Evolutionary conservation across 2,797 vertebrate species (phyloP).

Genomic region (Karalla daura): DNA sequence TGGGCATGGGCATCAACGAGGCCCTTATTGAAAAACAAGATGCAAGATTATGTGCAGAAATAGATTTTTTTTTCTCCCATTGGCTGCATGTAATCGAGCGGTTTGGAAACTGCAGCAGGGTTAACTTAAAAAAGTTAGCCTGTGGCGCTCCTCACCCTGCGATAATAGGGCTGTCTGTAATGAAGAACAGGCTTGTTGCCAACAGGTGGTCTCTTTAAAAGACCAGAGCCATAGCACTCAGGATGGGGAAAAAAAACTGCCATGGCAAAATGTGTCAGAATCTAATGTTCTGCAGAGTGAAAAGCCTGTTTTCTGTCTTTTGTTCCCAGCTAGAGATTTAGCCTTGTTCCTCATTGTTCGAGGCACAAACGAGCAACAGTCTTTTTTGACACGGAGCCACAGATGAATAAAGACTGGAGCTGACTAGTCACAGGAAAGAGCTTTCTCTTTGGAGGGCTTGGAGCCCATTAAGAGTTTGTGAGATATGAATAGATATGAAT

Average conservation of each 20-base stretch:
- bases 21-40: slow-evolving; percentile 58
- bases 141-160: slow-evolving; percentile 80
- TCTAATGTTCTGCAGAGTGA: slow-evolving; percentile 99
- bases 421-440: slow-evolving; percentile 96
- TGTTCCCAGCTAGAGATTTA: slow-evolving; percentile 98
- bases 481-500: slow-evolving; percentile 91
- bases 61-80: slow-evolving; percentile 54
- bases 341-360: slow-evolving; percentile 97
- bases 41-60: slow-evolving; percentile 57
- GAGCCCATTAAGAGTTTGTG: slow-evolving; percentile 88
- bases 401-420: slow-evolving; percentile 98
- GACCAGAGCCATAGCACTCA: slow-evolving; percentile 93
- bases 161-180: slow-evolving; percentile 86
- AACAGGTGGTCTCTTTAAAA: slow-evolving; percentile 99
- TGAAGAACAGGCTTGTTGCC: slow-evolving; percentile 89
- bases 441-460: slow-evolving; percentile 88
- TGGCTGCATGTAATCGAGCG: slow-evolving; percentile 46
- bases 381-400: slow-evolving; percentile 99
- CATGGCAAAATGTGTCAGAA: slow-evolving; percentile 96
- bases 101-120: slow-evolving; percentile 78
- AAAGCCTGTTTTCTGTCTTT: slow-evolving; percentile 99
- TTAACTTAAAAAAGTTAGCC: slow-evolving; percentile 87
- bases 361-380: slow-evolving; percentile 98
- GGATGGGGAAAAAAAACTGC: slow-evolving; percentile 85
- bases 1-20: slow-evolving; percentile 60